Base-by-base conservation (phyloP, 2,888 invertebrate species). In the Lasius platythorax region DNA sequence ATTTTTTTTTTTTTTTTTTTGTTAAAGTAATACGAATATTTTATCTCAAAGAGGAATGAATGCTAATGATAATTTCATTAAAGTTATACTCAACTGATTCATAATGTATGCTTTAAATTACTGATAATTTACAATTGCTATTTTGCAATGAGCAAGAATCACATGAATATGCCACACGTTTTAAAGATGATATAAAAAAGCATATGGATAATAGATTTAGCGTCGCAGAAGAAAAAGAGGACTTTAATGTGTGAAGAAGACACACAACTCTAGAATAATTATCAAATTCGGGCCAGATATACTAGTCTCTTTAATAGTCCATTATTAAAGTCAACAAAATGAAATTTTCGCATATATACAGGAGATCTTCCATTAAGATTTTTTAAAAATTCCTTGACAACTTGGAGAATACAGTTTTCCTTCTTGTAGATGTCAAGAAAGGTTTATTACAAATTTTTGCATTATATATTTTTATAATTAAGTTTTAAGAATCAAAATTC, bases 1-100 rank as follows among this genome's bases (percentile, higher is more conserved):
- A 88, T 64, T 86, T 79, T 79, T 78, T 81, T 88, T 81, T 23
- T 23, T 23, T 23, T 23, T 23, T 23, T 23, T 23, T 75, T 67
- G 74, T 72, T 78, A 78, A 82, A 73, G 75, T 78, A 58, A 74
- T 85, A 50, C 33, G 79, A 74, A 83, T 87, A 72, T 86, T 84
- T 83, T 82, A 84, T 81, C 81, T 85, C 58, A 63, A n/a, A 50
- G 81, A 67, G 30, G 30, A 68, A 67, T 56, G 53, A 84, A 28
- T 70, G 43, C 50, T 53, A 50, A 50, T 11, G 43, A 68, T 58
- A 78, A 61, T 82, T 82, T 50, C 40, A 81, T 66, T 81, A 53
- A 74, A 68, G 68, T 72, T 56, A 50, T 53, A 84, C 43, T 74
- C 67, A 23, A 43, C 18, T 33, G 18, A 79, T 79, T 70, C 61